Evolutionary conservation across 2,888 invertebrate genomes (phyloP).

Genomic region (Anorthoa munda): DNA sequence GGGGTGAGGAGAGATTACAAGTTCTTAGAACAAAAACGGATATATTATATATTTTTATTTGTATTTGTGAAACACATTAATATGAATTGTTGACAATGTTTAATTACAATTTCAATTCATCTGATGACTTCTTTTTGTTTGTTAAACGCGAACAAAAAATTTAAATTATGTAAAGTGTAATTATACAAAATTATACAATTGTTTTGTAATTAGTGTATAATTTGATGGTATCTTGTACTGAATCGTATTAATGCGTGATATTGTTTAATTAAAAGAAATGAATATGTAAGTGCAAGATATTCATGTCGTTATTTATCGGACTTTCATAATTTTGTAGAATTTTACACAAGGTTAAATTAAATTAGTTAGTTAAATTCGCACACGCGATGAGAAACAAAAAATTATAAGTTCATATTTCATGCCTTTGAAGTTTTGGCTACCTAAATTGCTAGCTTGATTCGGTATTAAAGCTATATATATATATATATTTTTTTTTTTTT

Average conservation of each 20-base stretch:
- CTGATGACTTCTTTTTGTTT: slow-evolving; percentile 47
- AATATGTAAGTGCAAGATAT: neutral
- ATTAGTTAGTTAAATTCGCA: no score
- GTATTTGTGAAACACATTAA: slow-evolving; percentile 28
- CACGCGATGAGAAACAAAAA: no score
- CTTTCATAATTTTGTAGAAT: neutral
- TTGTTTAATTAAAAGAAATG: slow-evolving; percentile 37
- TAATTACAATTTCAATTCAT: slow-evolving; percentile 41
- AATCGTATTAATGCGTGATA: slow-evolving; percentile 32
- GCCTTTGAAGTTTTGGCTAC: no score
- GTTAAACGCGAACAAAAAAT: no score
- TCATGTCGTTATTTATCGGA: neutral
- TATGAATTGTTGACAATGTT: slow-evolving; percentile 44
- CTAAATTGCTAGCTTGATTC: no score
- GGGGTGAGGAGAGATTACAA: slow-evolving; percentile 15
- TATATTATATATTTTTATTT: slow-evolving; percentile 25
- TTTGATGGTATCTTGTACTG: slow-evolving; percentile 49
- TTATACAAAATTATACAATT: slow-evolving; percentile 44
- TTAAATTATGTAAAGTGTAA: slow-evolving; percentile 40
- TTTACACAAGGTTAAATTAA: no score
- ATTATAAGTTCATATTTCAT: no score
- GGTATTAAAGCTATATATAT: no score
- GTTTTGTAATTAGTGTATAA: slow-evolving; percentile 40
- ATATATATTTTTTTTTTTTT: no score
- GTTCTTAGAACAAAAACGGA: slow-evolving; percentile 19